Conservation (phyloP, 30 jellyfish, hydroid and myxozoan genomes). For the Nemopilema nomurai region DNA sequence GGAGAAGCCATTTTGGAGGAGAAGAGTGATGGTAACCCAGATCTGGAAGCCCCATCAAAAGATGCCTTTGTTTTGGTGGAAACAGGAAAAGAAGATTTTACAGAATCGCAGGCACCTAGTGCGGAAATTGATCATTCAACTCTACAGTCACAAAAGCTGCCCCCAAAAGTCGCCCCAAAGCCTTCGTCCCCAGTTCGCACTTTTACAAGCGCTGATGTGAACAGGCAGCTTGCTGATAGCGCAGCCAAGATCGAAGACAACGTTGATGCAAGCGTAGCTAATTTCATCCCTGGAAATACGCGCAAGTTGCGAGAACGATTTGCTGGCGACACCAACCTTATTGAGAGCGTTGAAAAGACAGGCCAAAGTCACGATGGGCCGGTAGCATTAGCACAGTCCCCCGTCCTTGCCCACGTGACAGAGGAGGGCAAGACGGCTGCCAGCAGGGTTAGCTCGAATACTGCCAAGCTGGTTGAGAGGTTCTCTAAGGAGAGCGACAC, state of each 20-base stretch:
- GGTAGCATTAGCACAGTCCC: slow-evolving; percentile 4
- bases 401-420: slow-evolving; percentile 1
- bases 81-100: too few species aligned
- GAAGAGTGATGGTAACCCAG: background rate
- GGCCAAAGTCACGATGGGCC: background rate
- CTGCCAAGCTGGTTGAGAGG: slow-evolving; percentile 56
- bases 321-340: slow-evolving; percentile 1
- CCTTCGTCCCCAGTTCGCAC: slow-evolving; percentile 31
- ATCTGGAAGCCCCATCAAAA: background rate
- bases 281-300: slow-evolving; percentile 24
- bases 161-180: slow-evolving; percentile 63
- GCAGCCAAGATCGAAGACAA: background rate
- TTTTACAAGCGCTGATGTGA: background rate
- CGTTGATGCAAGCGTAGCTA: background rate
- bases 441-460: slow-evolving; percentile 19
- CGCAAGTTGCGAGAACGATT: slow-evolving; percentile 16
- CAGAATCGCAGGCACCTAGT: background rate
- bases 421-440: background rate
- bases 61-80: too few species aligned
- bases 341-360: background rate
- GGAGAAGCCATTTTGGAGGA: background rate
- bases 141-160: slow-evolving; percentile 2
- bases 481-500: slow-evolving; percentile 37
- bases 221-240: background rate
- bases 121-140: background rate